phyloP scores from a whole-genome alignment of 2,888 invertebrate genomes.

The Kryphioiulus occultus region DNA sequence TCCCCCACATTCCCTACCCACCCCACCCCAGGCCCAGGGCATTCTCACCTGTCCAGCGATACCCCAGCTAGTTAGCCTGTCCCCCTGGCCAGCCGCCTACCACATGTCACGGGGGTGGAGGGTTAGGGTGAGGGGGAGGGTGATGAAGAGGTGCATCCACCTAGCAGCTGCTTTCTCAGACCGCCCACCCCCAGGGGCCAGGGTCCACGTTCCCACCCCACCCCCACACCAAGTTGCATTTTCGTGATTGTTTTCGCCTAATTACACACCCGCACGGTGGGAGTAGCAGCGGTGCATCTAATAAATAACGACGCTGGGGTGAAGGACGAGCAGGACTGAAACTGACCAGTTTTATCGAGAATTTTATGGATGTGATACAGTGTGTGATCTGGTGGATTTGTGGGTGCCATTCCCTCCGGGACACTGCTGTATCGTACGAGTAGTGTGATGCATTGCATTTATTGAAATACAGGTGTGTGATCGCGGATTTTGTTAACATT shows the following conservation, averaged over 20 bases:
- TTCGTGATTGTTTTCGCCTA: conserved; percentile 35
- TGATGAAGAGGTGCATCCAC: conserved; percentile 25
- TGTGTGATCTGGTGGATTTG: too few species aligned
- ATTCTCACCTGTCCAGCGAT: conserved; percentile 3
- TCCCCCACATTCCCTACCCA: background rate
- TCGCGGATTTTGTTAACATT: too few species aligned
- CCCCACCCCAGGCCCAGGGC: background rate
- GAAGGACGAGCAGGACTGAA: background rate
- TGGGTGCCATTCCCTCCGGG: too few species aligned
- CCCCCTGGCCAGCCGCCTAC: background rate
- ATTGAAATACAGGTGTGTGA: too few species aligned
- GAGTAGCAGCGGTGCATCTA: background rate
- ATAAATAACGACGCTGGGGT: conserved; percentile 10
- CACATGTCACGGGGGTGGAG: conserved; percentile 25
- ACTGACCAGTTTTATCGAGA: too few species aligned
- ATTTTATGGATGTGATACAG: too few species aligned
- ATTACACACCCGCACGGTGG: conserved; percentile 24
- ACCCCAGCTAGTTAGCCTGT: too few species aligned
- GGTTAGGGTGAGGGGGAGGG: background rate
- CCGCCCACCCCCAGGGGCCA: background rate
- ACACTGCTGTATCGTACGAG: too few species aligned
- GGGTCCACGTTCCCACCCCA: background rate
- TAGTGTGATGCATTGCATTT: too few species aligned
- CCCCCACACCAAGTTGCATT: background rate
- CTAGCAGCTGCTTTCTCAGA: background rate